phyloP scores from a whole-genome alignment of 2,113 vertebrate genomes.

The Ptilorrhoa leucosticta region DNA sequence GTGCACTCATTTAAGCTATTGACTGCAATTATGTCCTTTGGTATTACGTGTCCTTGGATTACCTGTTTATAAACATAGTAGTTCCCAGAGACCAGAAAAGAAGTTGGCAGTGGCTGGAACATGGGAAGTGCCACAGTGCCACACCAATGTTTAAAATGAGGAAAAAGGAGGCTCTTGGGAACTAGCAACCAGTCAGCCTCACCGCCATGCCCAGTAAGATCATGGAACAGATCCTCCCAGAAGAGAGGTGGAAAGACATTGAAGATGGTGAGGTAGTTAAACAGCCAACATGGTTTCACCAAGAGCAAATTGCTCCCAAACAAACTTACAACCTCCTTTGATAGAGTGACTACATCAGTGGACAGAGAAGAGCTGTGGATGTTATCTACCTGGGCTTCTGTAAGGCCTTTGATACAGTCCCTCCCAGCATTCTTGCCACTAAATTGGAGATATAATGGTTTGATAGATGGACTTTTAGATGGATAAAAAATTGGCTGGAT shows the following conservation, averaged over 20 bases:
- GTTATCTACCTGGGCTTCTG: neutral
- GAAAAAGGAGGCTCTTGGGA: neutral
- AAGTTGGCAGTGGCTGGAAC: neutral
- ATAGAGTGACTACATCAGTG: no score
- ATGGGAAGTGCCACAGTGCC: neutral
- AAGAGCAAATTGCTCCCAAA: neutral
- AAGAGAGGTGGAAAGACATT: neutral
- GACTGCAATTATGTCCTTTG: neutral
- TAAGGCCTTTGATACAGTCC: neutral
- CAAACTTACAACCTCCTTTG: neutral
- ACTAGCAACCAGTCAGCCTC: neutral
- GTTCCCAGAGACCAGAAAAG: neutral
- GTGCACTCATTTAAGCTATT: neutral
- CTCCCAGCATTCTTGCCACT: neutral
- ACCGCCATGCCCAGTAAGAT: neutral
- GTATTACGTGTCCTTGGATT: neutral
- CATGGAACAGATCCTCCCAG: neutral
- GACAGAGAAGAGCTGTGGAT: neutral
- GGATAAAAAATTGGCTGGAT: neutral
- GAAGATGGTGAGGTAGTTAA: neutral
- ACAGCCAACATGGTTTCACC: neutral
- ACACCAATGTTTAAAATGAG: neutral
- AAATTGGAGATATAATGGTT: neutral
- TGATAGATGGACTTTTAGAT: neutral
- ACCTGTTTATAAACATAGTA: neutral